A percentile compares a stretch with the other conserved stretches of the same genome.
These are phyloP conservation scores for Myodes glareolus DNA, from an alignment of 2,113 vertebrate species.

Conservation along the genomic window DNA sequence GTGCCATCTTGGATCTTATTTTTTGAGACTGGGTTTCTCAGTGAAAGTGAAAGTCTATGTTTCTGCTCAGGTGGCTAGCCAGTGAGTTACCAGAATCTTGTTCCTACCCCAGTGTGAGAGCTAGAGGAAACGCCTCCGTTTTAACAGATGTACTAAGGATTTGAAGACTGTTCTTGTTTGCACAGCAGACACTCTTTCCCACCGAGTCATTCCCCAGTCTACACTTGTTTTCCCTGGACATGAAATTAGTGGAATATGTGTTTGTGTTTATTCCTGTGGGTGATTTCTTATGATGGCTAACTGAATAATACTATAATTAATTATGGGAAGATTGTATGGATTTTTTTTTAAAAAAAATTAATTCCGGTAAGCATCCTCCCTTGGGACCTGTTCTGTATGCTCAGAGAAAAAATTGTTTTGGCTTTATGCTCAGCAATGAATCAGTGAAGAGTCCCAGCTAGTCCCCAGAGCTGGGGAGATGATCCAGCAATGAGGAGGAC, in stretches of 20 bases:
- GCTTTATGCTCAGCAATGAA: conserved; percentile 49
- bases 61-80: neutral
- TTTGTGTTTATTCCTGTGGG: neutral
- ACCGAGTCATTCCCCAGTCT: neutral
- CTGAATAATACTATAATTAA: neutral
- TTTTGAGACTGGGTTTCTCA: neutral
- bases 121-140: neutral
- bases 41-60: neutral
- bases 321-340: conserved; percentile 9
- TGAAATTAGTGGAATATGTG: neutral
- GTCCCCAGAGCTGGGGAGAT: neutral
- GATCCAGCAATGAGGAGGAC: no score
- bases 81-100: no score
- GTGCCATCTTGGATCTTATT: neutral
- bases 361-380: neutral
- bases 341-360: neutral
- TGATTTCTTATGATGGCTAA: conserved; percentile 24
- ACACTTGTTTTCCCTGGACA: neutral
- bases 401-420: conserved; percentile 54
- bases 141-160: no score
- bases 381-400: neutral
- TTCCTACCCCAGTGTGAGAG: neutral
- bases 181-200: neutral
- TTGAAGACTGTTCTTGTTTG: neutral
- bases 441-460: neutral